Evolutionary conservation across 1,140 invertebrate genomes (phyloP), one percentile per base, ranked within the genome.

Genomic region (Polyergus mexicanus): DNA sequence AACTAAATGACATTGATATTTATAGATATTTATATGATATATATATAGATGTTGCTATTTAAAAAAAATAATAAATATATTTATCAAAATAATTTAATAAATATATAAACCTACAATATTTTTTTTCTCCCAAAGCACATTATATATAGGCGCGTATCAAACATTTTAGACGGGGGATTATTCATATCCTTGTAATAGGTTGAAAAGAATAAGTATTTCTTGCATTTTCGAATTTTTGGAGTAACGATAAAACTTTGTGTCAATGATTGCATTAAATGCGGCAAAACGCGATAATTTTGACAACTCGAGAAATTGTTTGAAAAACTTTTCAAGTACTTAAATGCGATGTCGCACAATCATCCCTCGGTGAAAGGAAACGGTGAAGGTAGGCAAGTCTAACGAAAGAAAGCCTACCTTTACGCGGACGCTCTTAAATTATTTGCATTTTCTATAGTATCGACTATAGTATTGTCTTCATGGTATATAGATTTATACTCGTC

Each of bases 361-460:
- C 54, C 74, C 58, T 78, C 58, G 63, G 87, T 78, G 87, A 88
- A 88, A 88, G 86, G 86, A 87, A 47, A 68, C 22, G 66, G 51
- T 77, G 54, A 80, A 80, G 84, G 62, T 77, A 60, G 38, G 62
- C 66, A 25, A 66, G 77, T 58, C 51, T 75, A 71, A 87, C 87
- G 76, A 87, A 75, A 87, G 62, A 74, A 54, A 83, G 63, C 60
- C 69, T 44, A 87, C 85, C 86, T 86, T 75, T 68, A 68, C 58
- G 8, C 19, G 22, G n/a, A n/a, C 51, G 47, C 35, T 54, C 8
- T 47, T 44, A 22, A 75, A 4, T 7, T n/a, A 65, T 68, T 56
- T 74, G 56, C 66, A 66, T 87, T 32, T 68, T 38, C 66, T 25
- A 51, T 51, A 71, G 19, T 56, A 22, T 32, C 38, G n/a, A 19